These are phyloP conservation scores for Sphaeridia pumilis DNA, from an alignment of 2,888 invertebrate species.

Conservation along the genomic window DNA sequence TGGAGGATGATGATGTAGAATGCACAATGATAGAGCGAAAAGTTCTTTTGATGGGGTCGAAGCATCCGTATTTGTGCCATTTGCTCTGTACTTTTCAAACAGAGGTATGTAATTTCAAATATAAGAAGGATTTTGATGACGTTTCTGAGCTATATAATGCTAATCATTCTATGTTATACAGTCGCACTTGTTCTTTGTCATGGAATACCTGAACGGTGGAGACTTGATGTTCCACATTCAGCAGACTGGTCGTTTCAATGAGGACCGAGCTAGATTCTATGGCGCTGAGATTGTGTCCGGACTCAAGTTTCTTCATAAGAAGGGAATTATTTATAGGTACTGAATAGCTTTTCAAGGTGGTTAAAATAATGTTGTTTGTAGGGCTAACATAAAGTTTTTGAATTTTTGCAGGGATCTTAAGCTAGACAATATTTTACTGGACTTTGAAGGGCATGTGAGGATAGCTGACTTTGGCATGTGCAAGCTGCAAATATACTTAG, in stretches of 20 bases:
- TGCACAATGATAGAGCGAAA: conserved; percentile 95
- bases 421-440: conserved; percentile 89
- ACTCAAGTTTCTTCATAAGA: conserved; percentile 87
- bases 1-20: conserved; percentile 98
- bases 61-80: conserved; percentile 95
- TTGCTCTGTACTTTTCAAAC: conserved; percentile 98
- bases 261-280: conserved; percentile 83
- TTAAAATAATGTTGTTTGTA: background rate
- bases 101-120: too few species aligned
- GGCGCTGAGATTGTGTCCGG: conserved; percentile 96
- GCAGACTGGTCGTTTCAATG: conserved; percentile 79
- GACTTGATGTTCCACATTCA: conserved; percentile 99
- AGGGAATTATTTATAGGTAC: conserved; percentile 97
- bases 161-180: conserved; percentile 42
- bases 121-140: too few species aligned
- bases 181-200: conserved; percentile 98
- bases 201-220: conserved; percentile 99
- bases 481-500: conserved; percentile 89
- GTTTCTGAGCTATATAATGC: background rate
- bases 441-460: conserved; percentile 92
- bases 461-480: conserved; percentile 99
- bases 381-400: too few species aligned
- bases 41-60: conserved; percentile 86
- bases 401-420: conserved; percentile 79
- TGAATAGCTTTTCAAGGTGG: too few species aligned